These are phyloP conservation scores for Hylaeus anthracinus DNA, from an alignment of 1,140 invertebrate species.

Conservation along the genomic window DNA sequence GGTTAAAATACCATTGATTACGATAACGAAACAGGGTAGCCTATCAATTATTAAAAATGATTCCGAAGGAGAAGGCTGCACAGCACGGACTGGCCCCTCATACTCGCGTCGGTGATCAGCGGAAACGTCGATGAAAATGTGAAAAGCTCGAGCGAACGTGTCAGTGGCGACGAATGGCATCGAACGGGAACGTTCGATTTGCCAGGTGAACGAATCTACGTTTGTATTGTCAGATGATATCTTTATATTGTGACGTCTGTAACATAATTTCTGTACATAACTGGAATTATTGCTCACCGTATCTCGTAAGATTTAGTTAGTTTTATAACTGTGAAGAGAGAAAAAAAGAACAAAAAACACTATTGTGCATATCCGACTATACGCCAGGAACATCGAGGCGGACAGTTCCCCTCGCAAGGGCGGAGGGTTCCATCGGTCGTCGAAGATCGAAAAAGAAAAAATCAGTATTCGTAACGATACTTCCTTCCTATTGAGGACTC, in stretches of 20 bases:
- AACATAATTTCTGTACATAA: conserved; percentile 80
- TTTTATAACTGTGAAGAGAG: conserved; percentile 76
- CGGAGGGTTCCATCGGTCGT: not conserved
- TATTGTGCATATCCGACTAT: conserved; percentile 61
- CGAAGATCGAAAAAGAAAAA: conserved; percentile 31
- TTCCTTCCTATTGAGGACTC: conserved; percentile 31
- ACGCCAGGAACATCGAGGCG: conserved; percentile 29
- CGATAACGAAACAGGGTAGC: conserved; percentile 81
- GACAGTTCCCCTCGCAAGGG: conserved; percentile 10
- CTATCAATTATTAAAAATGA: conserved; percentile 78
- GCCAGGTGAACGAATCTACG: conserved; percentile 46
- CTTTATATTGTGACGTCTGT: conserved; percentile 76
- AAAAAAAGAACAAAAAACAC: conserved; percentile 33
- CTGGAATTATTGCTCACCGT: conserved; percentile 80
- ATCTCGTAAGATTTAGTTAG: conserved; percentile 80
- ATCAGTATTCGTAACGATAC: conserved; percentile 41
- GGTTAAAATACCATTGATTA: conserved; percentile 69
- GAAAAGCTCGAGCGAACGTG: conserved; percentile 28
- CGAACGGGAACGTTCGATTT: conserved; percentile 26
- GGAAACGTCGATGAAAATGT: conserved; percentile 26
- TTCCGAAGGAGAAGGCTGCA: conserved; percentile 64
- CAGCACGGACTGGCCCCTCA: conserved; percentile 41
- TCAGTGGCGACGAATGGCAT: conserved; percentile 23
- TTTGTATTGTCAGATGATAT: conserved; percentile 64
- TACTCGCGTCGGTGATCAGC: conserved; percentile 52